phyloP scores from a whole-genome alignment of 2,888 invertebrate genomes.

The Conistra vaccinii region DNA sequence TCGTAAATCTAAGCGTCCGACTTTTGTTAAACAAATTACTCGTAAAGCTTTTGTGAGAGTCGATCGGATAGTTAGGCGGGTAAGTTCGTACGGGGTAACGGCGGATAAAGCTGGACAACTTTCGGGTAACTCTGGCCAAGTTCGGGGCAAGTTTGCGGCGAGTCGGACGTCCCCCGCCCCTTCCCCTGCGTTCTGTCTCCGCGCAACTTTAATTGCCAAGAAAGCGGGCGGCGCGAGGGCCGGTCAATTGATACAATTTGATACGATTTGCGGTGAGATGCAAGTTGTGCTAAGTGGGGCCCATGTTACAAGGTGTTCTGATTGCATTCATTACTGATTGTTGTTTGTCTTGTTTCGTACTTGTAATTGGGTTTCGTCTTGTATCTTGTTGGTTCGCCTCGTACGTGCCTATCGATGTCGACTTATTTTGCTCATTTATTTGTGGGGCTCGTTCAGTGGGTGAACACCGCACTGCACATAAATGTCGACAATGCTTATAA shows the following conservation, averaged over 20 bases:
- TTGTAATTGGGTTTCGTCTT: conserved; percentile 57
- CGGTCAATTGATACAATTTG: conserved; percentile 84
- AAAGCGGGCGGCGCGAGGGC: conserved; percentile 70
- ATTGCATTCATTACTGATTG: conserved; percentile 68
- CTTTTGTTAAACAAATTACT: conserved; percentile 85
- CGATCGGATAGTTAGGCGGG: conserved; percentile 80
- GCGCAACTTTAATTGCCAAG: conserved; percentile 85
- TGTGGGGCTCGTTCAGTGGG: not conserved
- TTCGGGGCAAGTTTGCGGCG: conserved; percentile 74
- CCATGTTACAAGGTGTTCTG: conserved; percentile 69
- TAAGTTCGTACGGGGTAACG: conserved; percentile 66
- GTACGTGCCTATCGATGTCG: conserved; percentile 41
- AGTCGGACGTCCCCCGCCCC: conserved; percentile 49
- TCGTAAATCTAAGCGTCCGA: conserved; percentile 73
- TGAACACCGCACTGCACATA: conserved; percentile 7
- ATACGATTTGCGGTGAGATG: conserved; percentile 76
- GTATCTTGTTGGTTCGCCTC: conserved; percentile 30
- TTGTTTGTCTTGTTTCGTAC: conserved; percentile 59
- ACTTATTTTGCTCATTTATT: conserved; percentile 28
- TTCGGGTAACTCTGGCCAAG: conserved; percentile 68
- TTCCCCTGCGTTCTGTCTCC: conserved; percentile 72
- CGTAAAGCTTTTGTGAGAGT: conserved; percentile 82
- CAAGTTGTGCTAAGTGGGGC: conserved; percentile 65
- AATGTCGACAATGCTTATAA: conserved; percentile 53
- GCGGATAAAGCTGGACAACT: conserved; percentile 80